Base-by-base conservation (phyloP, 2,888 invertebrate genomes). In the Metacarcinus magister region DNA sequence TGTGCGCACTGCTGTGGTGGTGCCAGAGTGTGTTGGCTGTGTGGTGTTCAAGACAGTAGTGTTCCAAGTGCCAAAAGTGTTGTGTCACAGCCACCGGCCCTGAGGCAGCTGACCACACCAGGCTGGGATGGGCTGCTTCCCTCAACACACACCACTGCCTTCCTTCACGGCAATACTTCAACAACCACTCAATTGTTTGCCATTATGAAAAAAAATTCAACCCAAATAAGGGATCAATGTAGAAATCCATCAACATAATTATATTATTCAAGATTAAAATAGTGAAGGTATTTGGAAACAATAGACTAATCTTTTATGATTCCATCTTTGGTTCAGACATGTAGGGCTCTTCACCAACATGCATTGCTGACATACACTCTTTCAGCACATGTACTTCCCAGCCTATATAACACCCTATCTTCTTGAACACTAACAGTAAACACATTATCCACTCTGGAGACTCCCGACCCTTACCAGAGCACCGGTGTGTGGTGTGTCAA, bases 51-150 rank as follows among this genome's bases (percentile, higher is more conserved):
- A 92, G 43, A 87, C 82, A 92, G 92, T 54, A 39, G 89, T 95
- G 43, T 95, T 90, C 39, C 60, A 89, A 90, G 95, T 95, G 95
- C 95, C 95, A 95, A 95, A 95, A 95, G 95, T 95, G 60, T 90
- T 75, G 43, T 39, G 75, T 93, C 93, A 75, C 93, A 48, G 39
- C 60, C 32, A 16, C 39, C 60, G n/a, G 54, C 44, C 44, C 44
- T 75, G 60, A 92, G 75, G 87, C 87, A 16, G 87, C 87, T 39
- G 39, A 39, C 87, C 39, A 39, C 87, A 10, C 28, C 75, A 28
- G 16, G 39, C 39, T 87, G 87, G 32, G 87, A 87, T 39, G 87
- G 39, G 54, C 67, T 39, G 39, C 75, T 75, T 2, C n/a, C 93
- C n/a, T 54, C 8, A 28, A 90, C 44, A 16, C 44, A 48, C 44